Conservation (phyloP, 2,888 invertebrate species). For the Glyphotaelius pellucidus region DNA sequence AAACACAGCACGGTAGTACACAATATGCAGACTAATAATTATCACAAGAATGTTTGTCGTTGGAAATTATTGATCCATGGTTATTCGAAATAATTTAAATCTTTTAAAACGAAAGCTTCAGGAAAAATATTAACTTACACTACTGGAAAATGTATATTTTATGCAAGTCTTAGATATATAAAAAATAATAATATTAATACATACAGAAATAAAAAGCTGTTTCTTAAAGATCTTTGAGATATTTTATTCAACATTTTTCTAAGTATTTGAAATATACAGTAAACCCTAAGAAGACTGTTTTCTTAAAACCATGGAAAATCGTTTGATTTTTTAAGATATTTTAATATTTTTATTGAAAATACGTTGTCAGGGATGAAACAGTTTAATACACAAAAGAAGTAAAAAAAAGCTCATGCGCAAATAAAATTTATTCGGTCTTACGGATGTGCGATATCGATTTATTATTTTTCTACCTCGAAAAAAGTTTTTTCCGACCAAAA, state of each 20-base stretch:
- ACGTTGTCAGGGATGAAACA: not conserved
- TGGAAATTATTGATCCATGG: too few species aligned
- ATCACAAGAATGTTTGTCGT: too few species aligned
- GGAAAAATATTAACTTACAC: too few species aligned
- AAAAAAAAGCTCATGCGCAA: not conserved
- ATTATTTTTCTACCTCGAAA: not conserved
- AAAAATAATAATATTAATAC: too few species aligned
- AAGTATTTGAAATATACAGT: not conserved
- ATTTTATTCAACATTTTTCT: not conserved
- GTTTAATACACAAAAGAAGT: too few species aligned
- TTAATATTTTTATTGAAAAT: not conserved
- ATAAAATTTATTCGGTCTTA: not conserved
- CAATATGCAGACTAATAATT: too few species aligned
- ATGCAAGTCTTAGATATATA: too few species aligned
- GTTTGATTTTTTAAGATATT: not conserved
- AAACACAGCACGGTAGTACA: too few species aligned
- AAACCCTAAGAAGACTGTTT: not conserved
- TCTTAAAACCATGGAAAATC: not conserved
- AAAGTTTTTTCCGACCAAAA: not conserved
- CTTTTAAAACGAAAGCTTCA: too few species aligned
- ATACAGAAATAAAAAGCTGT: too few species aligned
- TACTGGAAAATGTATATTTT: too few species aligned
- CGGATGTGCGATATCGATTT: not conserved
- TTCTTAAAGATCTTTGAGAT: not conserved
- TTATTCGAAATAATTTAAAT: too few species aligned